Evolutionary conservation across 53 echinoderm and acorn worm species (phyloP), one percentile per base, ranked within the genome.

Genomic region (Holothuria scabra): DNA sequence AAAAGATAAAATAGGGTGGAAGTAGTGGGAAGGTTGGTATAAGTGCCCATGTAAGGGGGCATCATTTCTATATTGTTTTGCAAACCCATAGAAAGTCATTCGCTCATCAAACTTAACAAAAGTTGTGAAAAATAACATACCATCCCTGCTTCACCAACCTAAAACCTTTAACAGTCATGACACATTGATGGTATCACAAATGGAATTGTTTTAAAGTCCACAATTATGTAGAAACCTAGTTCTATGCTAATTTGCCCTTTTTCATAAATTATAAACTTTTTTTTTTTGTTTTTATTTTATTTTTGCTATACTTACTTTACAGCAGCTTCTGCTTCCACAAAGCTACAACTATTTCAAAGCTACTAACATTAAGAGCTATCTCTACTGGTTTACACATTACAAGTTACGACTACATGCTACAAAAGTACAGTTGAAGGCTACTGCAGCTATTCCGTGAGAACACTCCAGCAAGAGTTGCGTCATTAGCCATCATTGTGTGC

Each of bases 401-500:
- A 56, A 20, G 12, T 37, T 30, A 76, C n/a, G n/a, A 31, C 55
- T 29, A 56, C 57, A 76, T 56, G 28, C 31, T 76, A 76, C 56
- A 32, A 8, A 29, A 56, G 48, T 56, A 76, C 76, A 76, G 23
- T 56, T 76, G 1, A 52, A 52, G 2, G 52, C 57, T 58, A 56
- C 57, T 58, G 26, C 25, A 20, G 30, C 57, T 32, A 55, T 56
- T 2, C 16, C n/a, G 57, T 76, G 21, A 65, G 2, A 29, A 72
- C 72, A 72, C 72, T 72, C 72, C 23, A 48, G 72, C 72, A 72
- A n/a, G 24, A 72, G 46, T 24, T 72, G 72, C 72, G 72, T 44
- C 72, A 72, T 48, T 46, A 25, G 72, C 72, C 72, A 41, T 72
- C 72, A 72, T 72, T 72, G 72, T 72, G 46, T 46, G 72, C 49